Evolutionary conservation across 2,113 vertebrate species (phyloP).

Genomic region (Cryptomyrus ogoouensis): DNA sequence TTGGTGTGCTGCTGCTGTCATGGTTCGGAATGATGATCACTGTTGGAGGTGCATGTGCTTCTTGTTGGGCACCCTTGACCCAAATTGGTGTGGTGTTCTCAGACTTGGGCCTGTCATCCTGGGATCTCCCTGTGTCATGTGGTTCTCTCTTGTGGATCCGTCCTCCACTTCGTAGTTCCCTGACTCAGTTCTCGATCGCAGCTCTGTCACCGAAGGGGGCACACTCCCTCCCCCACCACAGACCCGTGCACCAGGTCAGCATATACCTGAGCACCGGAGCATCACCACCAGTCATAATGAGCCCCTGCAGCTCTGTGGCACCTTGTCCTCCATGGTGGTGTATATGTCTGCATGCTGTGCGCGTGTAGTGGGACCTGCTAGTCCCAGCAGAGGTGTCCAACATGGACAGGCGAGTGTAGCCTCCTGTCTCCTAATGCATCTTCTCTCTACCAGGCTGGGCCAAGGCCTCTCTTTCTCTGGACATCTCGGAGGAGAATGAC

Average conservation of each 20-base stretch:
- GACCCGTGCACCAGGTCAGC: neutral
- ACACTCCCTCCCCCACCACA: neutral
- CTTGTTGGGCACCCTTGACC: neutral
- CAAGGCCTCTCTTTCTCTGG: slow-evolving; percentile 73
- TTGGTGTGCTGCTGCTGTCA: neutral
- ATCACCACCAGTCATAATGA: neutral
- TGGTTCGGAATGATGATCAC: neutral
- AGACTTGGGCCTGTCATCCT: neutral
- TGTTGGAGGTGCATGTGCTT: slow-evolving; percentile 10
- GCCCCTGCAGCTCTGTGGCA: neutral
- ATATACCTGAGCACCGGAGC: neutral
- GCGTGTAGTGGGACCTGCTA: neutral
- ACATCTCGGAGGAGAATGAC: slow-evolving; percentile 81
- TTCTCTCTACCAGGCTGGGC: slow-evolving; percentile 69
- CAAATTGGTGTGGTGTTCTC: neutral
- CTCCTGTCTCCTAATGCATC: neutral
- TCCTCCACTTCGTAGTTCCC: neutral
- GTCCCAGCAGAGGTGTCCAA: neutral
- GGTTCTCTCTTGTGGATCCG: neutral
- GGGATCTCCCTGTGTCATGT: neutral
- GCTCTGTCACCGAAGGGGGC: neutral
- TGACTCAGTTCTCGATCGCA: neutral
- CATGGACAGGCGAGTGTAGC: neutral
- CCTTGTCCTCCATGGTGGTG: neutral
- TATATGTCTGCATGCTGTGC: neutral